Percentiles rank a stretch among this genome's conserved stretches.
Evolutionary conservation across 2,113 vertebrate genomes (phyloP).

Genomic region (Chloroceryle aenea): DNA sequence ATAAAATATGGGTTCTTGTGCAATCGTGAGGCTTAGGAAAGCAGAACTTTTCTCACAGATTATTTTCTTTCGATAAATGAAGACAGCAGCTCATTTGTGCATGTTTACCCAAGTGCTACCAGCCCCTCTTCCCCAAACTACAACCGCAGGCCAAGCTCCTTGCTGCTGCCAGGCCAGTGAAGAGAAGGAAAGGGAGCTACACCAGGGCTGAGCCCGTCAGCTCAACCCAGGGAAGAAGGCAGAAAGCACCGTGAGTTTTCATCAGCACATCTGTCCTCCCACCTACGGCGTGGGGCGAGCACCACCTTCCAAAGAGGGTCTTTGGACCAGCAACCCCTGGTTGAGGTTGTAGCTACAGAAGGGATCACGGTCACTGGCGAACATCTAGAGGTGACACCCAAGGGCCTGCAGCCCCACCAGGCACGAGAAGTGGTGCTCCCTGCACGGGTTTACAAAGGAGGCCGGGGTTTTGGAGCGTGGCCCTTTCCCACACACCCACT

Average conservation of each 20-base stretch:
- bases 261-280: fast-evolving
- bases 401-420: neutral
- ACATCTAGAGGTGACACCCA: neutral
- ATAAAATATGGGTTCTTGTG: constrained; percentile 8
- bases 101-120: neutral
- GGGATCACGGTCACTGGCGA: neutral
- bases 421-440: neutral
- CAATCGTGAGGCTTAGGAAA: constrained; percentile 35
- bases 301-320: neutral
- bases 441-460: neutral
- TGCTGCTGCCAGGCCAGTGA: neutral
- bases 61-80: constrained; percentile 47
- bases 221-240: neutral
- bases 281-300: fast-evolving
- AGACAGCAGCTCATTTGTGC: constrained; percentile 4
- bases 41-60: constrained; percentile 44
- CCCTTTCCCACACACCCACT: neutral
- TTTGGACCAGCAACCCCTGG: too few relatives aligned
- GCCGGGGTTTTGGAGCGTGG: neutral
- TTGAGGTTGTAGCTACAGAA: neutral
- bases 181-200: neutral
- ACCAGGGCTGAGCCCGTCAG: neutral
- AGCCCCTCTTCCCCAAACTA: neutral
- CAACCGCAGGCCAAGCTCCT: neutral
- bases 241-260: neutral